phyloP scores from a whole-genome alignment of 2,888 invertebrate species.

The Drosophila infuscata region DNA sequence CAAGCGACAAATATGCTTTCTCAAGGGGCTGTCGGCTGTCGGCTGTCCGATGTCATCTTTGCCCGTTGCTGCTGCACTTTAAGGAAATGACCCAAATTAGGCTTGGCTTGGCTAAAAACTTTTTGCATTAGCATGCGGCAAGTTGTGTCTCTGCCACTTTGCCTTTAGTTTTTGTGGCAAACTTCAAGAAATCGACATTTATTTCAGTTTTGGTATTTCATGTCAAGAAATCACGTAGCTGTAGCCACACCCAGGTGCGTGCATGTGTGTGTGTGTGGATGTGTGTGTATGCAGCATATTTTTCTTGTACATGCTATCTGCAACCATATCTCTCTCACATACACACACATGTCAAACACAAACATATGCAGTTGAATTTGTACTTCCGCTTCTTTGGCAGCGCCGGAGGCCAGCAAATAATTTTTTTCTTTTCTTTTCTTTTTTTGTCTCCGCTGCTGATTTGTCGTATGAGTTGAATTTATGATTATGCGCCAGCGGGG shows the following conservation, averaged over 20 bases:
- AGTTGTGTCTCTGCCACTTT: constrained; percentile 47
- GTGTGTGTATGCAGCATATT: constrained; percentile 52
- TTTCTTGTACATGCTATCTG: constrained; percentile 67
- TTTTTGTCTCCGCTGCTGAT: constrained; percentile 62
- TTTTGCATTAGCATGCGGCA: constrained; percentile 71
- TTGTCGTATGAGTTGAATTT: constrained; percentile 77
- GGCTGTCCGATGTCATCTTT: constrained; percentile 35
- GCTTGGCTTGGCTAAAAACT: constrained; percentile 50
- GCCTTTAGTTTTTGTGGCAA: constrained; percentile 62
- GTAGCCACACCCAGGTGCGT: constrained; percentile 62
- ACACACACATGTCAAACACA: constrained; percentile 48
- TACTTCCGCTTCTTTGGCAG: constrained; percentile 67
- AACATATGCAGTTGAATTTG: constrained; percentile 61
- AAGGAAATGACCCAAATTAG: constrained; percentile 82
- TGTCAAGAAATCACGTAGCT: constrained; percentile 64
- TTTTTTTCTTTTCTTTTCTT: constrained; percentile 15
- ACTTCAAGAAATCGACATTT: constrained; percentile 73
- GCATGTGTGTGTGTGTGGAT: constrained; percentile 21
- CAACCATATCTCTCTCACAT: constrained; percentile 64
- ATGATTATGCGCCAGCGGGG: constrained; percentile 66
- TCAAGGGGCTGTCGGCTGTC: constrained; percentile 23
- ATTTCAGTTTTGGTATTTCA: constrained; percentile 24
- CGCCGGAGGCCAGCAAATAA: constrained; percentile 58
- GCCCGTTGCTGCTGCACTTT: constrained; percentile 57
- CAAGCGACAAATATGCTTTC: constrained; percentile 54